Evolutionary conservation across 2,113 vertebrate species (phyloP).

Genomic region (Elgaria multicarinata): DNA sequence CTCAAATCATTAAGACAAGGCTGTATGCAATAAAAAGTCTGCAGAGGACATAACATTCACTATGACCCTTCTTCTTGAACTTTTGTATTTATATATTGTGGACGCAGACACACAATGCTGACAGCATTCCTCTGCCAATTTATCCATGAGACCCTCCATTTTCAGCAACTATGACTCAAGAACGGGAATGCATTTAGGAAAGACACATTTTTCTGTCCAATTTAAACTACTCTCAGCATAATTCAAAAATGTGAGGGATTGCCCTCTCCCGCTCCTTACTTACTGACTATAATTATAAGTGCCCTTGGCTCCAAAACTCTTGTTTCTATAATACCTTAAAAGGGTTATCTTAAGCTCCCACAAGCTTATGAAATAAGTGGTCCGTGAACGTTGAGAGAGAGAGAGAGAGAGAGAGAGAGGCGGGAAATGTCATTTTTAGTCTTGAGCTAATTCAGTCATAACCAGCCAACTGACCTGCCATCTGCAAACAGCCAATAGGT

Average conservation of each 20-base stretch:
- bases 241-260: not conserved
- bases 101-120: not conserved
- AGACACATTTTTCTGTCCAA: not conserved
- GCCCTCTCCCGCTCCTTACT: not conserved
- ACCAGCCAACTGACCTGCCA: not conserved
- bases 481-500: not conserved
- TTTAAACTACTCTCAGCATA: conserved; percentile 9
- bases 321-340: not conserved
- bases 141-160: not conserved
- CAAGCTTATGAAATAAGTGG: fast-evolving
- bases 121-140: not conserved
- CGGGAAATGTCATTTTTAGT: not conserved
- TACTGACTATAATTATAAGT: fast-evolving
- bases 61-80: not conserved
- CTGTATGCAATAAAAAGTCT: not conserved
- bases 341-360: not conserved
- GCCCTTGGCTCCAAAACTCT: not conserved
- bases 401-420: not conserved
- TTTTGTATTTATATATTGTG: not conserved
- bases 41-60: not conserved
- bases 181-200: not conserved
- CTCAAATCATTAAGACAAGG: not conserved
- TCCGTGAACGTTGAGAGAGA: not conserved
- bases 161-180: not conserved
- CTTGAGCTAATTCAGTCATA: not conserved